Conservation (phyloP, 1,140 invertebrate species). For the Drusus annulatus region DNA sequence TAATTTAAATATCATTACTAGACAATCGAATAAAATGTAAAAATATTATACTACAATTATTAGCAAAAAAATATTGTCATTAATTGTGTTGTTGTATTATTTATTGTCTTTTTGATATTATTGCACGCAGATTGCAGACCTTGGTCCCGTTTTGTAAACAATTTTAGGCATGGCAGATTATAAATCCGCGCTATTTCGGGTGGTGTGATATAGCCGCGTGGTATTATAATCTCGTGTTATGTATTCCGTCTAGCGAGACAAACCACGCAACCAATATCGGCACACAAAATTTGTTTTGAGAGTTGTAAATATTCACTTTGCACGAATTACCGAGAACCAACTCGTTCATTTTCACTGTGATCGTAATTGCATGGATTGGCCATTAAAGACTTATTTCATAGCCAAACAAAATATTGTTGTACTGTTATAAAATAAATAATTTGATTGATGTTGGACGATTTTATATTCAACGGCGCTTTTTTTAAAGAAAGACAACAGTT, state of each 20-base stretch:
- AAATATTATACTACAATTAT: neutral
- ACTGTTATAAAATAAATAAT: too few relatives aligned
- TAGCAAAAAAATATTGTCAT: neutral
- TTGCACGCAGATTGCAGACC: neutral
- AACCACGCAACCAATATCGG: neutral
- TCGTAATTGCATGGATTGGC: too few relatives aligned
- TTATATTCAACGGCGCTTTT: too few relatives aligned
- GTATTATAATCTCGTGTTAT: conserved; percentile 1
- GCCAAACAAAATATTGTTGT: too few relatives aligned
- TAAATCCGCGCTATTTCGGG: neutral
- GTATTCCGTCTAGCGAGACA: conserved; percentile 11
- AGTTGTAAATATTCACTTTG: too few relatives aligned
- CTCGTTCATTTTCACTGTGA: too few relatives aligned
- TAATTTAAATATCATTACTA: neutral
- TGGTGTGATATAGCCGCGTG: neutral
- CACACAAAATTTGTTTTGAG: too few relatives aligned
- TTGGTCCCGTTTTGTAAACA: conserved; percentile 24
- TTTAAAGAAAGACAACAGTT: too few relatives aligned
- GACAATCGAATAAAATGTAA: neutral
- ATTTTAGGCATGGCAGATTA: conserved; percentile 7
- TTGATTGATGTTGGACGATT: too few relatives aligned
- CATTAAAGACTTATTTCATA: too few relatives aligned
- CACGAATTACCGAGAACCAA: too few relatives aligned
- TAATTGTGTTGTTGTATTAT: neutral
- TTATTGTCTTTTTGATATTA: conserved; percentile 11